Evolutionary conservation across 2,888 invertebrate genomes (phyloP).

Genomic region (Belgica antarctica): DNA sequence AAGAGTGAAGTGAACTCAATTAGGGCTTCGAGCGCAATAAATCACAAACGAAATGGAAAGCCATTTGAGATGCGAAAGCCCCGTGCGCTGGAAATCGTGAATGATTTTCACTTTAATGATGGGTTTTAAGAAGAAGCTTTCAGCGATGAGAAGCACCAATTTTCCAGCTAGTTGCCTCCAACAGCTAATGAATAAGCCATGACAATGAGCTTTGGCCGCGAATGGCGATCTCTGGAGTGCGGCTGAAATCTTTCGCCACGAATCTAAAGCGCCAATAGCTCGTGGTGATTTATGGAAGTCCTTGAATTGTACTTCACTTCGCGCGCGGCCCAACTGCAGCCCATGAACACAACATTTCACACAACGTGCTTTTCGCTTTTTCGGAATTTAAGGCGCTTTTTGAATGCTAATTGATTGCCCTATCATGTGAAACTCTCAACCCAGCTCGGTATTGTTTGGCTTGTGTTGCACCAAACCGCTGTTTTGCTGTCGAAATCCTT

Average conservation of each 20-base stretch:
- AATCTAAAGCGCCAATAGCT: neutral
- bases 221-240: neutral
- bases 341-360: neutral
- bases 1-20: constrained; percentile 12
- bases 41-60: too few species aligned
- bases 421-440: constrained; percentile 17
- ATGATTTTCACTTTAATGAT: neutral
- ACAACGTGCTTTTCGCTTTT: too few species aligned
- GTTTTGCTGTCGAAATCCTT: neutral
- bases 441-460: neutral
- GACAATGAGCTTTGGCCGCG: neutral
- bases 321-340: neutral
- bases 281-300: constrained; percentile 28
- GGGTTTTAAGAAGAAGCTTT: neutral
- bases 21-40: neutral
- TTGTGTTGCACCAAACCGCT: neutral
- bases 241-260: constrained; percentile 7
- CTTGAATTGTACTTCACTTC: constrained; percentile 9
- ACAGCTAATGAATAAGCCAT: constrained; percentile 12
- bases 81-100: too few species aligned
- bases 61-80: too few species aligned
- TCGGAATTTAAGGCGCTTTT: constrained; percentile 2
- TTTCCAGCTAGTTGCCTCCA: constrained; percentile 27
- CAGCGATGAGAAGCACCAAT: neutral
- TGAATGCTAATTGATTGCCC: constrained; percentile 25